Evolutionary conservation across 1,140 invertebrate species (phyloP).

Genomic region (Drosophila gunungcola): DNA sequence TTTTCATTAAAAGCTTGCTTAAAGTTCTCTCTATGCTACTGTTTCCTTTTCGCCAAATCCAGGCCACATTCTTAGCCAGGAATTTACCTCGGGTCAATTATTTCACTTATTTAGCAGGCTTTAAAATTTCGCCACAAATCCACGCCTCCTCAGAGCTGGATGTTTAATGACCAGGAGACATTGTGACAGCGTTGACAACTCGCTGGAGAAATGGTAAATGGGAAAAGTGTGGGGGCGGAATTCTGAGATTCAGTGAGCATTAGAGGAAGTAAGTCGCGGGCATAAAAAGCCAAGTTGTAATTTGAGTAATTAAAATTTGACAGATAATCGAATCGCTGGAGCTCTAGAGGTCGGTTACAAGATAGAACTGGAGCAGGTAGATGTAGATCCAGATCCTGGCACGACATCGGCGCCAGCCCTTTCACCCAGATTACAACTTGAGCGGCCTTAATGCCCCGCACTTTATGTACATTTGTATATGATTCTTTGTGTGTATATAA

Average conservation of each 20-base stretch:
- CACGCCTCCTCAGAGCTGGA: constrained; percentile 15
- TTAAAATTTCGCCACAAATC: constrained; percentile 60
- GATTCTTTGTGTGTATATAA: constrained; percentile 22
- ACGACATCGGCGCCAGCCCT: constrained; percentile 45
- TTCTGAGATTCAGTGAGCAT: constrained; percentile 29
- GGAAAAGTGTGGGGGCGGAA: not conserved
- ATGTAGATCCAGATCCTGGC: constrained; percentile 37
- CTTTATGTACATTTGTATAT: constrained; percentile 51
- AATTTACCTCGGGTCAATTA: constrained; percentile 65
- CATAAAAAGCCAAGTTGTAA: constrained; percentile 76
- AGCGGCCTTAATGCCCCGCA: constrained; percentile 62
- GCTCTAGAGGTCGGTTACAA: not conserved
- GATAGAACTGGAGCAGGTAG: constrained; percentile 19
- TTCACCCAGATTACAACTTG: constrained; percentile 62
- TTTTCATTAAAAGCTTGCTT: constrained; percentile 26
- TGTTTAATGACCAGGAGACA: constrained; percentile 74
- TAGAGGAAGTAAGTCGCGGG: constrained; percentile 61
- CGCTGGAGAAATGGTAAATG: constrained; percentile 26
- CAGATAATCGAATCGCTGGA: constrained; percentile 71
- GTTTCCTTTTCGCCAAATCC: constrained; percentile 20
- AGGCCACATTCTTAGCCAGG: constrained; percentile 20
- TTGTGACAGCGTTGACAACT: constrained; percentile 74
- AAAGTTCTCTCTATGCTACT: constrained; percentile 4
- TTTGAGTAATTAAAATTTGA: constrained; percentile 83
- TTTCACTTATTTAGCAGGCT: constrained; percentile 69